Percentiles rank a stretch among this genome's conserved stretches.
These are phyloP conservation scores for Myotis findleyi DNA, from an alignment of 2,797 vertebrate species.

Conservation along the genomic window DNA sequence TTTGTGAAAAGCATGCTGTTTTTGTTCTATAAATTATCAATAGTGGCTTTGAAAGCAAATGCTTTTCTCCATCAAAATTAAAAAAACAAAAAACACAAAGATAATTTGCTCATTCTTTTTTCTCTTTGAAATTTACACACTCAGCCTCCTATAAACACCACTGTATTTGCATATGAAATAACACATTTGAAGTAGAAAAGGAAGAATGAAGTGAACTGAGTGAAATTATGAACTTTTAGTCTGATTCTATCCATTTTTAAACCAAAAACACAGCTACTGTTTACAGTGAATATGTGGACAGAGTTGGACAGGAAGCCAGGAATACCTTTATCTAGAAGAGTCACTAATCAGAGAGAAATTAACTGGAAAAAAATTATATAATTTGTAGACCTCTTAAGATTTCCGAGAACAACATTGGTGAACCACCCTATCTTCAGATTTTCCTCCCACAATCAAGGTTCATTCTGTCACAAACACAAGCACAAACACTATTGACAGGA, in stretches of 20 bases:
- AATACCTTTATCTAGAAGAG: not conserved
- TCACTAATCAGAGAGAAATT: not conserved
- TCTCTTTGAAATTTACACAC: constrained; percentile 4
- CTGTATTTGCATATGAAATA: not conserved
- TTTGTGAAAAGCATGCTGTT: constrained; percentile 45
- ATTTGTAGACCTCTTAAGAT: not conserved
- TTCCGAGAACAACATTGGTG: not conserved
- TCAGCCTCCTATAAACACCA: not conserved
- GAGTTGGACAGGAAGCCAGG: not conserved
- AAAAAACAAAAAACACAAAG: constrained; percentile 28
- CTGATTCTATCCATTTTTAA: not conserved
- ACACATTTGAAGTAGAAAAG: not conserved
- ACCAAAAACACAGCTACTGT: not conserved
- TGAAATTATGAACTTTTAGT: not conserved
- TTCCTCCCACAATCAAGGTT: not conserved
- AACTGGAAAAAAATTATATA: not conserved
- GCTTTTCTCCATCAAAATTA: constrained; percentile 46
- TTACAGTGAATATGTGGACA: not conserved
- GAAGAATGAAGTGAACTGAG: not conserved
- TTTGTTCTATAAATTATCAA: constrained; percentile 30
- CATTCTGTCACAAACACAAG: not conserved
- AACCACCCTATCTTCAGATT: not conserved
- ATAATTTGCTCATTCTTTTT: not conserved
- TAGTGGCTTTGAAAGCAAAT: constrained; percentile 32
- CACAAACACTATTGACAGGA: not conserved